Evolutionary conservation across 2,113 vertebrate genomes (phyloP), one percentile per base, ranked within the genome.

Genomic region (Eclectus roratus): DNA sequence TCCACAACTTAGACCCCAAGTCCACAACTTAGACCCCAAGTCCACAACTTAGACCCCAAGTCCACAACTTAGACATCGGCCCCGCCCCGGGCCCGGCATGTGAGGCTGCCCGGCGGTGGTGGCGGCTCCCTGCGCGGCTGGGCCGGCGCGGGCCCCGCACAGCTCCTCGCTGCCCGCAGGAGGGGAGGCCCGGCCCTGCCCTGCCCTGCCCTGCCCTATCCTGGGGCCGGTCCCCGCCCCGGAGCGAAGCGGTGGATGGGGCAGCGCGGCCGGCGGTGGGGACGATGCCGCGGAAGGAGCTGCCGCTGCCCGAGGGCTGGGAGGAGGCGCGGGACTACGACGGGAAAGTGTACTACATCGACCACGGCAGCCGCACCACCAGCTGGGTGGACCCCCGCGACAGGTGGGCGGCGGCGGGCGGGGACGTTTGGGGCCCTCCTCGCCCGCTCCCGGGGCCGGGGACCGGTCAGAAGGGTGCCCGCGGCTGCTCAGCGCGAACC

Each of bases 361-460:
- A 99, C 96, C 99, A 99, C 98, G 97, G 98, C 92, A 98, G 97
- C 97, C 98, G 99, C 79, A 98, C 98, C 96, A 99, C 99, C 91
- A 99, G 99, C 98, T 99, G 99, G 99, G 98, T 99, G 93, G 99
- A 99, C 97, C 99, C 99, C 70, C 97, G 99, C 95, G 99, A 99
- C 98, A 99, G 99, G 99, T 99, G 98, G 81, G 98, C 72, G 37
- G 23, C 10, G 72, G 21, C 17, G 39, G 72, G 27, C 25, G 71
- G 66, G n/a, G 11, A 33, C 9, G 31, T 6, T 13, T 25, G 35
- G 24, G 17, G 33, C 25, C 17, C 37, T 35, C 56, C 56, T 60
- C n/a, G 13, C 56, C 21, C 55, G 53, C 53, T 33, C 29, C 53
- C 20, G 55, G 55, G 20, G 13, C 33, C 53, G 53, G 53, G 25